These are phyloP conservation scores for Ophonus ardosiacus DNA, from an alignment of 2,888 invertebrate species.

Conservation along the genomic window DNA sequence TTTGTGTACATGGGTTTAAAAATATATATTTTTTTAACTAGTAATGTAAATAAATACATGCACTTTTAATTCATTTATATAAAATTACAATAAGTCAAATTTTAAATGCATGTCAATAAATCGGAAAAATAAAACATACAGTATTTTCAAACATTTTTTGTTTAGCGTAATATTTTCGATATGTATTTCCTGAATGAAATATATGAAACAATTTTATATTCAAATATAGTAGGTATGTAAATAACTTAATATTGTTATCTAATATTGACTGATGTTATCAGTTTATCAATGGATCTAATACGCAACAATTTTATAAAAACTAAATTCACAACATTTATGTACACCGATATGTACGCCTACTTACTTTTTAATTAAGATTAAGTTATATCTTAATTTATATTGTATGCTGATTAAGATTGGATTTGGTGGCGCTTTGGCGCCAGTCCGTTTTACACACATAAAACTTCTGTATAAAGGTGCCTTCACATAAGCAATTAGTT, in stretches of 20 bases:
- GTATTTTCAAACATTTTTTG: not conserved
- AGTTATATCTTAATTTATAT: too few species aligned
- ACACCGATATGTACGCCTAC: too few species aligned
- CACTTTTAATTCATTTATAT: not conserved
- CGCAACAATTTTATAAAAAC: not conserved
- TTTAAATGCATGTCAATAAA: not conserved
- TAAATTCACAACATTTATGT: too few species aligned
- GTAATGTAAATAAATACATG: not conserved
- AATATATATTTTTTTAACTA: not conserved
- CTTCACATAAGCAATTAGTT: too few species aligned
- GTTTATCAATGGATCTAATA: constrained; percentile 3
- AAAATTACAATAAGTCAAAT: not conserved
- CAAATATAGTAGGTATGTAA: not conserved
- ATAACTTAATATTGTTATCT: constrained; percentile 3
- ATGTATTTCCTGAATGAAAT: too few species aligned
- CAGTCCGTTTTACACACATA: too few species aligned
- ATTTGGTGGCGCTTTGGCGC: too few species aligned
- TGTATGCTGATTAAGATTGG: too few species aligned
- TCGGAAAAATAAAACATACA: not conserved
- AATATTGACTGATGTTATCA: constrained; percentile 44
- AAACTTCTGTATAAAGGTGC: too few species aligned
- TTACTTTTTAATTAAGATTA: too few species aligned
- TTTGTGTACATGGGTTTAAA: not conserved
- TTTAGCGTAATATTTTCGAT: not conserved
- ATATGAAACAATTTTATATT: not conserved